A percentile compares a stretch with the other conserved stretches of the same genome.
phyloP scores from a whole-genome alignment of 1,140 invertebrate species.

The Drosophila orosa region DNA sequence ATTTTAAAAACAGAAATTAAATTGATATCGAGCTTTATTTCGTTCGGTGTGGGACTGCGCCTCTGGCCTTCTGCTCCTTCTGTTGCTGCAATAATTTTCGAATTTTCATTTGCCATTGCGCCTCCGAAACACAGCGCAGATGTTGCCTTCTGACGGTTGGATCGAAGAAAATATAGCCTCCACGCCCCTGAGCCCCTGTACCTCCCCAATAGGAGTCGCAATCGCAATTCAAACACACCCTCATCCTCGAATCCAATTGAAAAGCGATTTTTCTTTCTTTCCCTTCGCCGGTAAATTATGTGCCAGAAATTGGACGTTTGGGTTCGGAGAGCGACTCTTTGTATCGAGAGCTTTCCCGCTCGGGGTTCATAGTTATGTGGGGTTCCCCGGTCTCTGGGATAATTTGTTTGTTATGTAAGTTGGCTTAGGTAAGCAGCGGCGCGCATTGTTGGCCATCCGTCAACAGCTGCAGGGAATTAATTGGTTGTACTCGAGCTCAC shows the following conservation, averaged over 20 bases:
- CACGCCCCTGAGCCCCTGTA: neutral
- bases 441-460: constrained; percentile 46
- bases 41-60: neutral
- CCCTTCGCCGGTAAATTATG: constrained; percentile 68
- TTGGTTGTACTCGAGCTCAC: constrained; percentile 38
- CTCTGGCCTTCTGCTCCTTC: constrained; percentile 27
- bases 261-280: constrained; percentile 73
- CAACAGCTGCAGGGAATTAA: constrained; percentile 53
- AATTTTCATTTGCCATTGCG: constrained; percentile 74
- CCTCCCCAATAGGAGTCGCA: constrained; percentile 30
- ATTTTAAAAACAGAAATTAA: neutral
- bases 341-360: constrained; percentile 48
- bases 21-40: neutral
- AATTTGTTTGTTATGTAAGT: constrained; percentile 78
- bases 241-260: constrained; percentile 39
- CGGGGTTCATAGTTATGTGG: constrained; percentile 68
- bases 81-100: constrained; percentile 79
- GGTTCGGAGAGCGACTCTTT: constrained; percentile 38
- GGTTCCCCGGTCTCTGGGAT: constrained; percentile 39
- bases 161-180: constrained; percentile 34
- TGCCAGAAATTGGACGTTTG: constrained; percentile 69
- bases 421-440: constrained; percentile 43
- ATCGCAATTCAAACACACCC: constrained; percentile 56
- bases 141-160: constrained; percentile 50
- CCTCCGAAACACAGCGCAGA: constrained; percentile 68